Base-by-base conservation (phyloP, 2,113 vertebrate species). In the Cercocebus atys region DNA sequence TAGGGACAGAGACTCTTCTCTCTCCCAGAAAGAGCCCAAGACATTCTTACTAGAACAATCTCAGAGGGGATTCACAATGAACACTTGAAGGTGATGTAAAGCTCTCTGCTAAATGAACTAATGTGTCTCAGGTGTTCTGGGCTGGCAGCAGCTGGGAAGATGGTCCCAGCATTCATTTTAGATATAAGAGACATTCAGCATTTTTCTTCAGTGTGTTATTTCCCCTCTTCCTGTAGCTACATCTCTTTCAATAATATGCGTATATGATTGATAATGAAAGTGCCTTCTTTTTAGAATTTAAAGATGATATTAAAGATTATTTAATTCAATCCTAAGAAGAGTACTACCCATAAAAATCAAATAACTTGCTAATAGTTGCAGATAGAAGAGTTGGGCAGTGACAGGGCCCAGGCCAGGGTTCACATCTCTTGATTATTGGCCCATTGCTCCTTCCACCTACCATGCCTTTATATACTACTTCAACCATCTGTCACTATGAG, bases 261-360 rank as follows among this genome's bases (percentile, higher is more conserved):
- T 13, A 27, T 11, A 22, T 13, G n/a, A 70, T 3, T 76, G 50
- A 76, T 70, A 88, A 76, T 50, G 12, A 22, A 72, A 68, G 86
- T 57, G 50, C 11, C 59, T 73, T 72, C 11, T 25, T 72, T 93
- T 95, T 50, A 95, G 23, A 94, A 91, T 57, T 93, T 86, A 86
- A 5, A 85, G 45, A 30, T 70, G 59, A 20, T 43, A 87, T 83
- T 87, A 87, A 61, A 84, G 6, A 90, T 50, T 11, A 87, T 66
- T 18, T 80, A 76, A 84, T 52, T 23, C 52, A 83, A 80, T 17
- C 50, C 23, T 30, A 79, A 38, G 38, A 91, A 25, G 78, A 88
- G 9, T 22, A 61, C 35, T 93, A 27, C 1, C 2, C 16, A 20
- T 18, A 40, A 93, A 83, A 22, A 94, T 22, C 35, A 90, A 40